Conservation (phyloP, 2,113 vertebrate species). For the Chunga burmeisteri region DNA sequence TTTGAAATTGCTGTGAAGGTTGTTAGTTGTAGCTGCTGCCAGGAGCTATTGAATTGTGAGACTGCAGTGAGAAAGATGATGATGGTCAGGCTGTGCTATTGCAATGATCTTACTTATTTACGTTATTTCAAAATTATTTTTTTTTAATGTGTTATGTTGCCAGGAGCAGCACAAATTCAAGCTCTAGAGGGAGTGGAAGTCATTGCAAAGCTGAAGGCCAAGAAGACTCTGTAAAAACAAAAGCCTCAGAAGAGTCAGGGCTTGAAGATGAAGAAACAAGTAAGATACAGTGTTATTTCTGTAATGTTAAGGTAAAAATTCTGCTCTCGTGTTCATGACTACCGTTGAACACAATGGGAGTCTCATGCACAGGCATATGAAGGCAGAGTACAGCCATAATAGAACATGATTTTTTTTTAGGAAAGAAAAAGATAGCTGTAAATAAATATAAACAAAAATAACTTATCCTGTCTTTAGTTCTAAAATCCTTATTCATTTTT, state of each 20-base stretch:
- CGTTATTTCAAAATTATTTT: neutral
- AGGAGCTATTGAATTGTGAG: neutral
- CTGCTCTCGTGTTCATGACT: neutral
- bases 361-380: neutral
- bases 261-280: slow-evolving; percentile 68
- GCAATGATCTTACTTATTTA: neutral
- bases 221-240: slow-evolving; percentile 57
- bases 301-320: neutral
- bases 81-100: neutral
- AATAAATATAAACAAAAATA: neutral
- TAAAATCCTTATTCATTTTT: neutral
- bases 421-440: neutral
- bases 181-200: slow-evolving; percentile 83
- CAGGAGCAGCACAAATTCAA: slow-evolving; percentile 91
- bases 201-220: slow-evolving; percentile 78
- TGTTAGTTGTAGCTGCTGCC: neutral
- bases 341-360: neutral
- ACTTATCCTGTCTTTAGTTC: neutral
- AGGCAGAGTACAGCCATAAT: neutral
- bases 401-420: neutral
- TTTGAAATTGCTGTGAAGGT: neutral
- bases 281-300: slow-evolving; percentile 35
- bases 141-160: neutral
- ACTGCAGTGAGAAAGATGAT: neutral
- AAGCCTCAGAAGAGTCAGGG: slow-evolving; percentile 48